Base-by-base conservation (phyloP, 2,888 invertebrate genomes). In the Tachystola acroxantha region DNA sequence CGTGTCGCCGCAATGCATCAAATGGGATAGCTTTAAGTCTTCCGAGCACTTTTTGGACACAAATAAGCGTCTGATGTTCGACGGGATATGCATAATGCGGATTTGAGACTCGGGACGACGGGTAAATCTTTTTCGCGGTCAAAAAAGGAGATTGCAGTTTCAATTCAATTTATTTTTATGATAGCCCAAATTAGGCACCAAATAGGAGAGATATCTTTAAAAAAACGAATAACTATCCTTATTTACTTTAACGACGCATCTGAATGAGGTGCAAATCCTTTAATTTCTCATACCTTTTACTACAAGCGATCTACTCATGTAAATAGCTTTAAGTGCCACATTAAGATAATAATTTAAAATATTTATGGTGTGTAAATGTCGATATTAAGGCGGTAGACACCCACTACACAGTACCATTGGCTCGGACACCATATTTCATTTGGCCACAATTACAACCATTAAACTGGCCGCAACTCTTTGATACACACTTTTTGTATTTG, bases 381-480 rank as follows among this genome's bases (percentile, higher is more conserved):
- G 73, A 78, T 79, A 76, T 73, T 69, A 72, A 69, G 62, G 64
- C 73, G 70, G 65, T 58, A 78, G 70, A 82, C 79, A 79, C 78
- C 81, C 81, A 78, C 79, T 71, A 69, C 70, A 70, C 56, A 45
- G 59, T 62, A 29, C 46, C 62, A 64, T 66, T 57, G 55, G 64
- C 60, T 53, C 64, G 58, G 61, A 53, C 58, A 68, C 76, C 73
- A 81, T 85, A 85, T 75, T 75, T 85, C 82, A 81, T 79, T 72
- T 74, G 69, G 61, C 71, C 77, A 84, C 84, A 81, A 84, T 84
- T 81, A 84, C 82, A 81, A 76, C 72, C 79, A 81, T 81, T 84
- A 81, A 72, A 78, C 73, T 62, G 78, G 64, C 72, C 82, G 82
- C 81, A 77, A 69, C 71, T 76, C 84, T 85, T 85, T 84, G 80